Evolutionary conservation across 1,140 invertebrate species (phyloP).

Genomic region (Macrobrachium nipponense): DNA sequence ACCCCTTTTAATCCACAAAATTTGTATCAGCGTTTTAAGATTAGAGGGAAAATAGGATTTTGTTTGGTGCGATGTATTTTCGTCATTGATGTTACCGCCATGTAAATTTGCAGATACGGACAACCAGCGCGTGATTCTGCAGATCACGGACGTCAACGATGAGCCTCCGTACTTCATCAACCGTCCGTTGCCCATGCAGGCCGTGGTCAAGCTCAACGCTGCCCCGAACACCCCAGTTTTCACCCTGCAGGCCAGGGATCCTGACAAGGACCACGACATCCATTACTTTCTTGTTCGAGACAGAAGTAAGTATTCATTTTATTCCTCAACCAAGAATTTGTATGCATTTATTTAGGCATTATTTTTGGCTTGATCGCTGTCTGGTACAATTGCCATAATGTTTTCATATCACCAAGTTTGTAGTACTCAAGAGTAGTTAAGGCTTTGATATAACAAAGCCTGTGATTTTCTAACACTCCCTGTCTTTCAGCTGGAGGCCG

Average conservation of each 20-base stretch:
- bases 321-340: too few relatives aligned
- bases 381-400: too few relatives aligned
- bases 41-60: too few relatives aligned
- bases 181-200: conserved; percentile 92
- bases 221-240: conserved; percentile 95
- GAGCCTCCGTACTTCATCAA: conserved; percentile 97
- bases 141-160: conserved; percentile 95
- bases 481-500: conserved; percentile 75
- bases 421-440: too few relatives aligned
- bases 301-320: conserved; percentile 73
- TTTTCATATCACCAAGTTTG: too few relatives aligned
- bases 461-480: neutral
- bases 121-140: conserved; percentile 94
- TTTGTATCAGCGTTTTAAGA: too few relatives aligned
- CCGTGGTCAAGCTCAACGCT: conserved; percentile 93
- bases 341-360: too few relatives aligned
- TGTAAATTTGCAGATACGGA: conserved; percentile 80
- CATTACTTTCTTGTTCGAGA: conserved; percentile 95
- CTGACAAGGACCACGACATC: conserved; percentile 94
- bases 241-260: conserved; percentile 93
- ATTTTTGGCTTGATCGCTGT: too few relatives aligned
- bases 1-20: too few relatives aligned
- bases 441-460: too few relatives aligned
- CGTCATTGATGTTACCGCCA: neutral
- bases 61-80: neutral